Base-by-base conservation (phyloP, 2,888 invertebrate genomes). In the Calameuta filiformis region DNA sequence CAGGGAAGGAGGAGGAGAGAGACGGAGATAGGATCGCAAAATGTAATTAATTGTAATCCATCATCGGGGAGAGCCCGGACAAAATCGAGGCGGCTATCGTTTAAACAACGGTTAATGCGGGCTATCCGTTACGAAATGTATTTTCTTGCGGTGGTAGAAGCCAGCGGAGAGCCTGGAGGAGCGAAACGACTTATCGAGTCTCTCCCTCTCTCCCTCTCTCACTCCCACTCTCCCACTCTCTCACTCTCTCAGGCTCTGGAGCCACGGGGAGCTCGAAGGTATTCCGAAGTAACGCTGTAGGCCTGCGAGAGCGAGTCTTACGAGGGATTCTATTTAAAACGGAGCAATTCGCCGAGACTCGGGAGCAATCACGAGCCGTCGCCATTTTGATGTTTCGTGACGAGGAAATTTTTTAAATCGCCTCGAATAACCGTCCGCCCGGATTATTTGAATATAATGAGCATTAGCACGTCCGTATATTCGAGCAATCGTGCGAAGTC, bases 61-160 rank as follows among this genome's bases (percentile, higher is more conserved):
- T 77, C 77, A 77, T 75, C 75, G 69, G 40, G 40, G 40, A 40
- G 40, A 40, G 40, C 40, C 40, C 40, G 40, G 40, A 40, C 40
- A 40, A 40, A 40, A 40, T 40, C 40, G 40, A 40, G 40, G 40
- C 73, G 76, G 78, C 75, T 71, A 75, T 78, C 78, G 35, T 78
- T 78, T 78, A 76, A 78, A 78, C 75, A 78, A 78, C 78, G 75
- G 75, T 78, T 78, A 78, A 75, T 78, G 71, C 78, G 75, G 75
- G 69, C 75, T 69, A 75, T 78, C 31, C 73, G 78, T 78, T 79
- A 77, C 79, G 78, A 77, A 82, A 79, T 81, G 79, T 79, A 77
- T 76, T 80, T 77, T 80, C 78, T 69, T 69, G 15, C 40, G 40
- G 40, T 40, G 40, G 75, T 79, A 77, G 77, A 75, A 74, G 37